A percentile compares a stretch with the other conserved stretches of the same genome.
Evolutionary conservation across 2,888 invertebrate species (phyloP).

Genomic region (Mythimna pallens): DNA sequence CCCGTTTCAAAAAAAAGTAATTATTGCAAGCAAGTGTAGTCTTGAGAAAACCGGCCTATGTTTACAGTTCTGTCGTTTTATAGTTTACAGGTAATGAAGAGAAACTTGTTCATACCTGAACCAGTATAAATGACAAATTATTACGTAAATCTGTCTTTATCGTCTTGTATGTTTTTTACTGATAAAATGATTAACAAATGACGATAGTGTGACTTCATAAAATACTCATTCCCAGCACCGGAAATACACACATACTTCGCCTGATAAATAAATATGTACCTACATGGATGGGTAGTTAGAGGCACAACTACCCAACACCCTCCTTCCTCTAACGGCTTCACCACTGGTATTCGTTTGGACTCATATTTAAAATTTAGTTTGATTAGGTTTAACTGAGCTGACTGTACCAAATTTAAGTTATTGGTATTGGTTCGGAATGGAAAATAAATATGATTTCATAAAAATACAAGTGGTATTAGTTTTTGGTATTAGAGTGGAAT

Average conservation of each 20-base stretch:
- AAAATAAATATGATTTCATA: no score
- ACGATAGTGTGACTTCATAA: slow-evolving; percentile 4
- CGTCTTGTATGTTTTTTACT: neutral
- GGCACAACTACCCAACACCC: no score
- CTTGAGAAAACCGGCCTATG: neutral
- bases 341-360: no score
- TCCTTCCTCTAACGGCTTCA: no score
- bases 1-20: neutral
- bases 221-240: slow-evolving; percentile 21
- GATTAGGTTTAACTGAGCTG: no score
- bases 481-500: no score
- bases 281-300: no score
- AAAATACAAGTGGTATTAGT: no score
- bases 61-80: neutral
- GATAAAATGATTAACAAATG: slow-evolving; percentile 24
- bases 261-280: slow-evolving; percentile 19
- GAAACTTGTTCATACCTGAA: neutral
- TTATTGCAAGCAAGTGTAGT: no score
- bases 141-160: neutral
- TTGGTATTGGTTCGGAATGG: no score
- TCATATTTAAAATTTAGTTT: no score
- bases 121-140: neutral
- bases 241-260: slow-evolving; percentile 22
- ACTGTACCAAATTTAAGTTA: no score
- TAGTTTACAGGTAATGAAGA: neutral